phyloP scores from a whole-genome alignment of 2,797 vertebrate species.

The Anableps anableps region DNA sequence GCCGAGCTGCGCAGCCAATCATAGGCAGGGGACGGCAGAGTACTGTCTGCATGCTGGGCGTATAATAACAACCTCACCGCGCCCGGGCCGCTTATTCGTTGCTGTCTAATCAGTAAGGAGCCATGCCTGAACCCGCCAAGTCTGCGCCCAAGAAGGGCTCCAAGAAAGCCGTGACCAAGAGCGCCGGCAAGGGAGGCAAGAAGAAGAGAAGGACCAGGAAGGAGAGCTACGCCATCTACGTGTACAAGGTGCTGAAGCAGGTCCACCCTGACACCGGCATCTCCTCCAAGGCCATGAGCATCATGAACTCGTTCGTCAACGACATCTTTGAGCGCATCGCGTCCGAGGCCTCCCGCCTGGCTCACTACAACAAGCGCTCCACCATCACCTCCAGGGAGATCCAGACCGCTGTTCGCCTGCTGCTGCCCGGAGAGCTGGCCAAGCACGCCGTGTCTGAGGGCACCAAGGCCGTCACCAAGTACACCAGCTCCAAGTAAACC shows the following conservation, averaged over 20 bases:
- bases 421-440: conserved; percentile 1
- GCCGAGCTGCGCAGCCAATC: neutral
- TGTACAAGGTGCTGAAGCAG: conserved; percentile 14
- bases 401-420: neutral
- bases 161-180: conserved; percentile 1
- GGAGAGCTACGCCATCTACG: conserved; percentile 22
- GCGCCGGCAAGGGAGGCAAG: neutral
- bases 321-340: conserved; percentile 20
- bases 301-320: conserved; percentile 12
- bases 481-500: neutral
- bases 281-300: conserved; percentile 5
- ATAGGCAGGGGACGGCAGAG: neutral
- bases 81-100: neutral
- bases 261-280: conserved; percentile 18
- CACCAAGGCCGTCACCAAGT: neutral
- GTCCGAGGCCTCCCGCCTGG: conserved; percentile 1
- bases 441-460: conserved; percentile 3
- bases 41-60: neutral
- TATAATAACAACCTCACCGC: neutral
- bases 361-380: conserved; percentile 15
- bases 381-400: conserved; percentile 3
- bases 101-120: neutral
- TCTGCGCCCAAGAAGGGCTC: neutral
- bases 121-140: neutral
- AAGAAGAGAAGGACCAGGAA: neutral